These are phyloP conservation scores for Acipenser ruthenus DNA, from an alignment of 2,797 vertebrate genomes.

Conservation along the genomic window DNA sequence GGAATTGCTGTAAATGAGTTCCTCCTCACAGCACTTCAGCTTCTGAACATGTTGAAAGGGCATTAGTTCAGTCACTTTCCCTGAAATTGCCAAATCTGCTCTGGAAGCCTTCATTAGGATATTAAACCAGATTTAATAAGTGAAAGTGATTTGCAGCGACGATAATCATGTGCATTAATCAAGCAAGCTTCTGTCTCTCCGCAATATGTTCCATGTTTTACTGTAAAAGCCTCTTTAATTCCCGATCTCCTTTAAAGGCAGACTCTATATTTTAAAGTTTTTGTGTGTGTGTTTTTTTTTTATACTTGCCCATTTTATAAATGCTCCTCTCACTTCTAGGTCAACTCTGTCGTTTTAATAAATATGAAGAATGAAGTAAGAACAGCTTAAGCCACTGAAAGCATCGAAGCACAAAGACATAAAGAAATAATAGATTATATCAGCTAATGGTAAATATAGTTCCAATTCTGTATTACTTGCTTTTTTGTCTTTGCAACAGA, in stretches of 20 bases:
- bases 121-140: constrained; percentile 99
- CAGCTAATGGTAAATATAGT: no score
- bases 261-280: constrained; percentile 55
- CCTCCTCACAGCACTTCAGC: constrained; percentile 53
- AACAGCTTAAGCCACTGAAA: no score
- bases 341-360: constrained; percentile 49
- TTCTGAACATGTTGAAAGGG: constrained; percentile 26
- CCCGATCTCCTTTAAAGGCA: constrained; percentile 88
- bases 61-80: constrained; percentile 63
- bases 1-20: constrained; percentile 69
- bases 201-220: constrained; percentile 88
- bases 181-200: constrained; percentile 83
- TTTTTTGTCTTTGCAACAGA: no score
- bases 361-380: constrained; percentile 24
- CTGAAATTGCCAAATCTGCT: constrained; percentile 87
- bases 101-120: constrained; percentile 97
- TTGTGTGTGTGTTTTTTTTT: constrained; percentile 24
- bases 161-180: constrained; percentile 97
- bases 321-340: constrained; percentile 58
- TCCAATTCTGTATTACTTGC: no score
- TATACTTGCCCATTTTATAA: constrained; percentile 39
- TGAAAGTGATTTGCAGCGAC: constrained; percentile 97
- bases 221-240: constrained; percentile 89
- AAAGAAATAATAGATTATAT: no score
- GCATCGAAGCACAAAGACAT: no score